Evolutionary conservation across 2,888 invertebrate species (phyloP).

Genomic region (Diplazon laetatorius): DNA sequence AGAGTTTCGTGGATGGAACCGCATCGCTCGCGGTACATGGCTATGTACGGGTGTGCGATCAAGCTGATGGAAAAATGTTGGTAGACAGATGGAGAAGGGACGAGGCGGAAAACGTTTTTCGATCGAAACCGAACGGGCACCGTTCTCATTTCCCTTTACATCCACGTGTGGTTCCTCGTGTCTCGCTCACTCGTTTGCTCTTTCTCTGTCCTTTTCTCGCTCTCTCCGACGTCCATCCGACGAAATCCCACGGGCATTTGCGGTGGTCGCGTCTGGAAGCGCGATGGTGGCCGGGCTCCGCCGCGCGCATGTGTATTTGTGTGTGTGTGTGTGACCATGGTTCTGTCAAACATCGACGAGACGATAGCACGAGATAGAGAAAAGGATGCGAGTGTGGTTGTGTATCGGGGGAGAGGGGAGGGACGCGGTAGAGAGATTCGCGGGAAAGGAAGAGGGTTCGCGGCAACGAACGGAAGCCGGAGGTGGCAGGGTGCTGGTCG

Average conservation of each 20-base stretch:
- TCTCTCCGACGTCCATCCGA: conserved; percentile 55
- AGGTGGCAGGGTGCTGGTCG: conserved; percentile 65
- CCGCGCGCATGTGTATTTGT: too few relatives aligned
- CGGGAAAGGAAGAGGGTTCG: conserved; percentile 44
- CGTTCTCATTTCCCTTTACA: conserved; percentile 23
- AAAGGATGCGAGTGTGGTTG: conserved; percentile 32
- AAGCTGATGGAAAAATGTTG: conserved; percentile 24
- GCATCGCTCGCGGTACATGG: background rate
- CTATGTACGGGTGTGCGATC: background rate
- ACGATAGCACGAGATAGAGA: conserved; percentile 58
- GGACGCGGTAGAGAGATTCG: conserved; percentile 8
- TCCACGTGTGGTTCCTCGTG: conserved; percentile 4
- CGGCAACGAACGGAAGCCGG: conserved; percentile 47
- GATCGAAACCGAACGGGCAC: conserved; percentile 40
- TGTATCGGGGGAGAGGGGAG: background rate
- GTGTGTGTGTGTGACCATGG: conserved; percentile 34
- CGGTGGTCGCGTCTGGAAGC: conserved; percentile 67
- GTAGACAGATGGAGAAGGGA: conserved; percentile 18
- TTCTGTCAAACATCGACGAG: conserved; percentile 41
- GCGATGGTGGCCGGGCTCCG: conserved; percentile 60
- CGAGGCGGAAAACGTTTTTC: conserved; percentile 46
- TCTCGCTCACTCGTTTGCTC: too few relatives aligned
- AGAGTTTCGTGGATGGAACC: conserved; percentile 31
- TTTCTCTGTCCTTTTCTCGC: too few relatives aligned
- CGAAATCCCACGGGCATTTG: conserved; percentile 75